Evolutionary conservation across 1,140 invertebrate genomes (phyloP).

Genomic region (Trissolcus basalis): DNA sequence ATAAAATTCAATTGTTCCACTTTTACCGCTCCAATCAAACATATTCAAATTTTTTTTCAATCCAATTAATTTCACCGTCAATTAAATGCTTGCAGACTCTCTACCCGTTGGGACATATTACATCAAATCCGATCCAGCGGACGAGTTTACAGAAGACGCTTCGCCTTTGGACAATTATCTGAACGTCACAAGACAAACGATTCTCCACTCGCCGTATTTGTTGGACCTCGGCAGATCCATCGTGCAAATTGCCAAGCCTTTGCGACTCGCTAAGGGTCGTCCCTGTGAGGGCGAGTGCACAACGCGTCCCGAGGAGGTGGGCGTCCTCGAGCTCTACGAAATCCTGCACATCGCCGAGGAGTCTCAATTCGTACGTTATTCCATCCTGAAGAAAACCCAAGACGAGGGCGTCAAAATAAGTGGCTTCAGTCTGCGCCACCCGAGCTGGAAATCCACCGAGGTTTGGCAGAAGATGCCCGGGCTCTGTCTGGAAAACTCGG

Average conservation of each 20-base stretch:
- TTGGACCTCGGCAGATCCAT: constrained; percentile 67
- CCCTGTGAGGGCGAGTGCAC: constrained; percentile 57
- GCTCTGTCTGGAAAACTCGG: constrained; percentile 59
- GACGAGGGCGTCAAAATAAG: constrained; percentile 51
- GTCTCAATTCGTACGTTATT: constrained; percentile 60
- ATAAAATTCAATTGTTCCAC: too few relatives aligned
- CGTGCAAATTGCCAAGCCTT: constrained; percentile 52
- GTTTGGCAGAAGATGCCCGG: constrained; percentile 44
- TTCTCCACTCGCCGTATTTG: constrained; percentile 66
- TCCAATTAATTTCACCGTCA: too few relatives aligned
- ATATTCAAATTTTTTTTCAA: too few relatives aligned
- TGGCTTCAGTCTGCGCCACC: constrained; percentile 54
- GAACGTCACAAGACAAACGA: constrained; percentile 29
- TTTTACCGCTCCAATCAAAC: too few relatives aligned
- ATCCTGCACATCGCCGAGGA: constrained; percentile 59
- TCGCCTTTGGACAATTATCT: constrained; percentile 28
- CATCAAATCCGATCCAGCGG: constrained; percentile 32
- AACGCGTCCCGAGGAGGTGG: constrained; percentile 34
- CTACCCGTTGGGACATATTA: constrained; percentile 65
- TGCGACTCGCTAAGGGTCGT: constrained; percentile 53
- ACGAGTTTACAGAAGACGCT: not conserved
- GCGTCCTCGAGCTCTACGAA: constrained; percentile 63
- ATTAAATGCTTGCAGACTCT: constrained; percentile 55
- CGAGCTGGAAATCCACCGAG: constrained; percentile 31
- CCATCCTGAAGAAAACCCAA: constrained; percentile 39